Evolutionary conservation across 1,140 invertebrate genomes (phyloP).

Genomic region (Platorchestia sp.): DNA sequence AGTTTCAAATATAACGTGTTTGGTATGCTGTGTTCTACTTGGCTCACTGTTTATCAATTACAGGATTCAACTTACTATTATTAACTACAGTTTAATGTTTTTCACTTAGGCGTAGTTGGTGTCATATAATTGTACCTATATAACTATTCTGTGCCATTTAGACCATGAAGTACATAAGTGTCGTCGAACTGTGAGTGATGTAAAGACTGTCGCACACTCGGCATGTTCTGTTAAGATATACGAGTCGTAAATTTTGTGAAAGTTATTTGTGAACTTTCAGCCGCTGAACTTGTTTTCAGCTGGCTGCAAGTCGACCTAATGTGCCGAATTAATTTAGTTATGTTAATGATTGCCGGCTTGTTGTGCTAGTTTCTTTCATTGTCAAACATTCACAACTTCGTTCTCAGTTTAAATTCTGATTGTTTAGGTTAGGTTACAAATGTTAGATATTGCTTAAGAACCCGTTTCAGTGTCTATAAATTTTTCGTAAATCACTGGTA

Average conservation of each 20-base stretch:
- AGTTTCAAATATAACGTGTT: not conserved
- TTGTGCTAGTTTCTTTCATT: not conserved
- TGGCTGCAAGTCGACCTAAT: not conserved
- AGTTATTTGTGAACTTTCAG: not conserved
- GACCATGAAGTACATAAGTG: not conserved
- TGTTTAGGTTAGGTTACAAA: not conserved
- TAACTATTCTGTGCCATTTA: not conserved
- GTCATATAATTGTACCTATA: not conserved
- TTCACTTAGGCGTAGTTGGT: not conserved
- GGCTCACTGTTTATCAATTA: not conserved
- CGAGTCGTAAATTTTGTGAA: not conserved
- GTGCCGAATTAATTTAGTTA: not conserved
- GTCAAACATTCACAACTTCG: not conserved
- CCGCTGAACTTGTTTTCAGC: not conserved
- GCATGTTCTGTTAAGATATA: not conserved
- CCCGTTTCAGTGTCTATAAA: not conserved
- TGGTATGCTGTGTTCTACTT: not conserved
- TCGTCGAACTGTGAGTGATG: not conserved
- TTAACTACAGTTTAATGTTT: not conserved
- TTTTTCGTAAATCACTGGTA: not conserved
- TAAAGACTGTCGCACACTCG: not conserved
- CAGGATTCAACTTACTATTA: not conserved
- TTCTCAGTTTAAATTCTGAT: not conserved
- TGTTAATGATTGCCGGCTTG: not conserved
- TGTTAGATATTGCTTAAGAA: not conserved